Evolutionary conservation across 2,888 invertebrate genomes (phyloP), one percentile per base, ranked within the genome.

Genomic region (Apodemia duryi): DNA sequence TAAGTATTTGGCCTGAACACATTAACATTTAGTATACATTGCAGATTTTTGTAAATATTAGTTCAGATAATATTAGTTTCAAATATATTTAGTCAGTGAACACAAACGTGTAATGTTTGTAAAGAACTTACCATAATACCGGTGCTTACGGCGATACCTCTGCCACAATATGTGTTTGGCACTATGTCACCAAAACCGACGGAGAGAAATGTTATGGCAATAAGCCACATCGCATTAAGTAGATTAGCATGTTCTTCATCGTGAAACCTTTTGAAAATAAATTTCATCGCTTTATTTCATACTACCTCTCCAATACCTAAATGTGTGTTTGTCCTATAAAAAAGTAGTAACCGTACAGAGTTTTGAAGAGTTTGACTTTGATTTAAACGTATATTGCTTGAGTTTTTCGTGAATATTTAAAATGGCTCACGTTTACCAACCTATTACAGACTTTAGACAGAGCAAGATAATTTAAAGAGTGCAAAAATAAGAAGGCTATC

Each of bases 161-260:
- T 95, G 85, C 99, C 99, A 94, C 99, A 99, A 94, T 99, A 99
- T 77, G 99, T 99, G 94, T 99, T 99, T 88, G 99, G 99, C 88
- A 99, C 99, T 89, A 99, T 98, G 93, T 99, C 99, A 86, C 99
- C 99, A 94, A 99, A 99, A 88, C 99, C 99, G 85, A 99, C 98
- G 93, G 99, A 99, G 87, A 99, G 96, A 95, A 99, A 99, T 82
- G 99, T 99, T 87, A 99, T 99, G 84, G 99, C 98, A 91, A 99
- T 99, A 93, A 99, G 96, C 99, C 99, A 99, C 98, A 99, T 98
- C 83, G 99, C 98, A 94, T 99, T 99, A 90, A 98, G 95, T 86
- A 99, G 96, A 94, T 99, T 99, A 89, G 98, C 98, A 93, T 99
- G 98, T 93, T 98, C 98, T 93, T 97, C 97, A 86, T 99, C 98